Conservation (phyloP, 1,140 invertebrate genomes). For the Hylaeus volcanicus region DNA sequence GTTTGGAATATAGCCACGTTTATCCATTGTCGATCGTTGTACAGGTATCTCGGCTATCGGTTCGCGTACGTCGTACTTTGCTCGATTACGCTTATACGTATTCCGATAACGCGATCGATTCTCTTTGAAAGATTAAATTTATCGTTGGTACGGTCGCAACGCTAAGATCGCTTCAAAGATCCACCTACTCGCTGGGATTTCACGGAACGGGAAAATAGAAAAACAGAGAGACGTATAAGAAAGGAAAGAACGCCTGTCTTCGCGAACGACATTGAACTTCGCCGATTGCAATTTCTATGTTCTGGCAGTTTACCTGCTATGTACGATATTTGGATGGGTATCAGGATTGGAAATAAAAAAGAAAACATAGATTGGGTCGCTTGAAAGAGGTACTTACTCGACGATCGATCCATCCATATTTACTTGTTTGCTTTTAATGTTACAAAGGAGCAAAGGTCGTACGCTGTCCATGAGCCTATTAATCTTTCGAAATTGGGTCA, state of each 20-base stretch:
- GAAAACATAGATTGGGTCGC: background rate
- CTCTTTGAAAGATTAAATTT: slow-evolving; percentile 21
- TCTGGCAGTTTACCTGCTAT: too few species aligned
- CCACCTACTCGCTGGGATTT: too few species aligned
- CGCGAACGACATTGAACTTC: too few species aligned
- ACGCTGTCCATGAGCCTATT: slow-evolving; percentile 36
- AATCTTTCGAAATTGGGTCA: slow-evolving; percentile 48
- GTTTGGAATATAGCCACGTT: slow-evolving; percentile 12
- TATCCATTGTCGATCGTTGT: slow-evolving; percentile 11
- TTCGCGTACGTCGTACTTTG: slow-evolving; percentile 17
- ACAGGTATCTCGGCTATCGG: background rate
- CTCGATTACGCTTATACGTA: slow-evolving; percentile 39
- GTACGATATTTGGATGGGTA: too few species aligned
- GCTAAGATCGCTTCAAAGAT: too few species aligned
- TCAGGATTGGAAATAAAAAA: background rate
- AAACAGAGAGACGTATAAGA: too few species aligned
- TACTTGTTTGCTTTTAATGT: slow-evolving; percentile 44
- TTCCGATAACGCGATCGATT: slow-evolving; percentile 34
- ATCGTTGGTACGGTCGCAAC: background rate
- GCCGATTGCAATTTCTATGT: too few species aligned
- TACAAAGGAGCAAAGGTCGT: slow-evolving; percentile 32
- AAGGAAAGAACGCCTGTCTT: too few species aligned
- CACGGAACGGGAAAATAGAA: too few species aligned
- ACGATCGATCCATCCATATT: slow-evolving; percentile 29
- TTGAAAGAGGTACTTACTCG: background rate